Evolutionary conservation across 2,113 vertebrate genomes (phyloP), one percentile per base, ranked within the genome.

Genomic region (Paracanthobrama guichenoti): DNA sequence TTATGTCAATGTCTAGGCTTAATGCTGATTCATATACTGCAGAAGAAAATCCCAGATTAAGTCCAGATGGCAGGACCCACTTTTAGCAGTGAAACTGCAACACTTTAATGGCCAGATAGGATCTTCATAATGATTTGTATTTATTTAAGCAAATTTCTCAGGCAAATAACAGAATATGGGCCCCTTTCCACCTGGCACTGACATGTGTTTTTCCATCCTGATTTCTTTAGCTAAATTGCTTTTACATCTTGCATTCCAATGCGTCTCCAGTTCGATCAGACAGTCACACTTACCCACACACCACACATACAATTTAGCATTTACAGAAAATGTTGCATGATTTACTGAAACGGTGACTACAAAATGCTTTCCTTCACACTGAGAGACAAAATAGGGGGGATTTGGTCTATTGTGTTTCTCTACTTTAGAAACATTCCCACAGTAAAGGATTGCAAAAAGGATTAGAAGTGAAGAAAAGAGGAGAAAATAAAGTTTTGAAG

Each of bases 1-100:
- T 92, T 93, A 90, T 93, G 92, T 93, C 91, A 91, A 89, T 92
- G 93, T 93, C 93, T 92, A 86, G 67, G 82, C 87, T 91, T 92
- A 93, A 92, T 92, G 92, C 90, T 91, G 90, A 93, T 93, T 93
- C 91, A 92, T 90, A 91, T 86, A 89, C 88, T 83, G 62, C 81
- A n/a, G 77, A 50, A 86, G 90, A 92, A 93, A 93, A 78, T 92
- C 91, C 90, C 53, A 92, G 92, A 92, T 84, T 79, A 84, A 71
- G 81, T 73, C 85, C 78, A 89, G 86, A 85, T 81, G 62, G 84
- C 83, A 80, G 62, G 55, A 18, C 83, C 78, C 83, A 86, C 87
- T 83, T 81, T 80, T 18, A 42, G 18, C 53, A n/a, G 53, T 12
- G 28, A 77, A 77, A 39, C 75, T 16, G 50, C 28, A 57, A 77